phyloP scores from a whole-genome alignment of 2,888 invertebrate genomes.

The Mantis religiosa region DNA sequence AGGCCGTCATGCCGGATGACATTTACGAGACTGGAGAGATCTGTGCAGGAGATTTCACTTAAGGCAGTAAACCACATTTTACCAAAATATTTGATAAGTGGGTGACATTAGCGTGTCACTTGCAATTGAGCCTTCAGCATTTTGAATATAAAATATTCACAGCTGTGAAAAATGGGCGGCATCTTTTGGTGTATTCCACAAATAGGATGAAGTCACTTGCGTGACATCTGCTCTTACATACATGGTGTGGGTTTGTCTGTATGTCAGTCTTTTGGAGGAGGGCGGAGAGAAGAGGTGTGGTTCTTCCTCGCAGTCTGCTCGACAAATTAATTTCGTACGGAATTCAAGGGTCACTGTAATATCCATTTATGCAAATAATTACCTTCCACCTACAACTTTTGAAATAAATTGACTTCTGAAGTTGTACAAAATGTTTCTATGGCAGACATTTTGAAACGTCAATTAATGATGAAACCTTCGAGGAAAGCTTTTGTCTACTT shows the following conservation, averaged over 20 bases:
- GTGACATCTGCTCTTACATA: background rate
- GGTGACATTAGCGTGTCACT: background rate
- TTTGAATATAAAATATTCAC: background rate
- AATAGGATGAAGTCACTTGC: background rate
- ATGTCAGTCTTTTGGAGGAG: background rate
- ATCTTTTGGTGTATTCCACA: background rate
- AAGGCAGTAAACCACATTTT: background rate
- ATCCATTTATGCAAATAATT: too few species aligned
- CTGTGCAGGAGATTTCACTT: background rate
- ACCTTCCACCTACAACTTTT: too few species aligned
- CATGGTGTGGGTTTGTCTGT: background rate
- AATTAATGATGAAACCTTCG: too few species aligned
- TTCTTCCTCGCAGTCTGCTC: background rate
- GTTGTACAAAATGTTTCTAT: too few species aligned
- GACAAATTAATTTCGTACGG: background rate
- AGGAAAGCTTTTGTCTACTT: too few species aligned
- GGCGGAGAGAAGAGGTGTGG: too few species aligned
- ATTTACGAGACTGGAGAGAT: background rate
- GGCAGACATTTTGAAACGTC: too few species aligned
- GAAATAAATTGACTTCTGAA: too few species aligned
- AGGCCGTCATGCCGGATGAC: too few species aligned
- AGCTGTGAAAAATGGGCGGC: background rate
- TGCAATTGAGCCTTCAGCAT: background rate
- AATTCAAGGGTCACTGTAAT: too few species aligned
- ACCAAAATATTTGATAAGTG: background rate